Conservation (phyloP, 2,797 vertebrate species). For the Calcarius lapponicus region DNA sequence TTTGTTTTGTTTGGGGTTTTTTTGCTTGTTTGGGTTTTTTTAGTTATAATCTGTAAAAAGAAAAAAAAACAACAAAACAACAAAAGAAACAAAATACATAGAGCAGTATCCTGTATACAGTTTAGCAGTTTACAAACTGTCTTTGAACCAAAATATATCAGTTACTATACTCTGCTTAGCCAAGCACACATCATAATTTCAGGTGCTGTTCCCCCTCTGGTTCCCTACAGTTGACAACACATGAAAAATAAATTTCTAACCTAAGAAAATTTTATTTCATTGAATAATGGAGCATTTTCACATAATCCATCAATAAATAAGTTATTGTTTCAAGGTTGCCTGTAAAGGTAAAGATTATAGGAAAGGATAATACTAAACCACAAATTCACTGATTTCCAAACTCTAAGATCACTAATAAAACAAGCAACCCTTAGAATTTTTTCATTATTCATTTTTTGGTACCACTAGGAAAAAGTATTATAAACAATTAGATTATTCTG, state of each 20-base stretch:
- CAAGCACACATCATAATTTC: conserved; percentile 57
- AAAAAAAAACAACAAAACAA: neutral
- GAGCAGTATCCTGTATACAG: conserved; percentile 65
- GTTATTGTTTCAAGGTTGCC: conserved; percentile 49
- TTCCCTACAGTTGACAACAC: conserved; percentile 31
- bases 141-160: conserved; percentile 74
- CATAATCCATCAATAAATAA: conserved; percentile 20
- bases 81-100: conserved; percentile 14
- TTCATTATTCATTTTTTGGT: conserved; percentile 33
- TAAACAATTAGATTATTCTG: conserved; percentile 43
- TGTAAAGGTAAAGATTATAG: conserved; percentile 52
- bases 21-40: neutral
- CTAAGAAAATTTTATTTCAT: conserved; percentile 38
- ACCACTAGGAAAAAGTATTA: conserved; percentile 52
- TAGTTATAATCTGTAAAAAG: conserved; percentile 15
- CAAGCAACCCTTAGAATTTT: conserved; percentile 46
- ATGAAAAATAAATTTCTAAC: conserved; percentile 56
- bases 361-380: conserved; percentile 54
- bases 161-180: conserved; percentile 40
- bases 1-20: neutral
- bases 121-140: conserved; percentile 70
- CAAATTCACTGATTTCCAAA: conserved; percentile 13
- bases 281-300: conserved; percentile 66
- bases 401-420: conserved; percentile 32
- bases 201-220: conserved; percentile 64